Evolutionary conservation across 1,140 invertebrate genomes (phyloP).

Genomic region (Philotrypesis tridentata): DNA sequence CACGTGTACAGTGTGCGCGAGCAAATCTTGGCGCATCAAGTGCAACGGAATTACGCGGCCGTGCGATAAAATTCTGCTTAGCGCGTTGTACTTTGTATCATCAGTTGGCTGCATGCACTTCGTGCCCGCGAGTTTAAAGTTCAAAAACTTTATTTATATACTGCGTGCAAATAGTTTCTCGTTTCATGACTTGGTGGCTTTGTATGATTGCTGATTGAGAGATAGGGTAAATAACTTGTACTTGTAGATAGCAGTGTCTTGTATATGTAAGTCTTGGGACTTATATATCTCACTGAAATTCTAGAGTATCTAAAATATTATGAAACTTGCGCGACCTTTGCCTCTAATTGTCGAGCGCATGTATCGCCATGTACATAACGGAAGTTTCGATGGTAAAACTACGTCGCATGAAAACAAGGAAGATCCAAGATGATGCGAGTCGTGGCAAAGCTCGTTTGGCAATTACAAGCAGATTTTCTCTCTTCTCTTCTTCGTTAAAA

Average conservation of each 20-base stretch:
- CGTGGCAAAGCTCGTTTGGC: neutral
- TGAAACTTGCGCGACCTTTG: neutral
- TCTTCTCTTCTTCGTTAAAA: conserved; percentile 9
- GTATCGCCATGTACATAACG: too few species aligned
- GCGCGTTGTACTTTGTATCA: neutral
- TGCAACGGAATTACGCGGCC: neutral
- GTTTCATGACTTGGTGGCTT: neutral
- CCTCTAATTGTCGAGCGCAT: neutral
- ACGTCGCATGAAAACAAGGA: neutral
- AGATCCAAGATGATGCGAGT: neutral
- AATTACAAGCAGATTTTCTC: neutral
- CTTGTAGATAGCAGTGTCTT: neutral
- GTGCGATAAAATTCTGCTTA: neutral
- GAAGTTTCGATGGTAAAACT: too few species aligned
- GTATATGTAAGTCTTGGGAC: neutral
- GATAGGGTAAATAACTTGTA: neutral
- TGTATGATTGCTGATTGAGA: conserved; percentile 21
- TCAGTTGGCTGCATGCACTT: neutral
- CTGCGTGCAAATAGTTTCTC: neutral
- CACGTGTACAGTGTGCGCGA: neutral
- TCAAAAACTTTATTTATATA: conserved; percentile 5
- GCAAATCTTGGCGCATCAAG: neutral
- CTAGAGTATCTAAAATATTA: too few species aligned
- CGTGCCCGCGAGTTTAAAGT: neutral
- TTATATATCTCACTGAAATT: too few species aligned